Evolutionary conservation across 1,140 invertebrate genomes (phyloP).

Genomic region (Drosophila kepulauana): DNA sequence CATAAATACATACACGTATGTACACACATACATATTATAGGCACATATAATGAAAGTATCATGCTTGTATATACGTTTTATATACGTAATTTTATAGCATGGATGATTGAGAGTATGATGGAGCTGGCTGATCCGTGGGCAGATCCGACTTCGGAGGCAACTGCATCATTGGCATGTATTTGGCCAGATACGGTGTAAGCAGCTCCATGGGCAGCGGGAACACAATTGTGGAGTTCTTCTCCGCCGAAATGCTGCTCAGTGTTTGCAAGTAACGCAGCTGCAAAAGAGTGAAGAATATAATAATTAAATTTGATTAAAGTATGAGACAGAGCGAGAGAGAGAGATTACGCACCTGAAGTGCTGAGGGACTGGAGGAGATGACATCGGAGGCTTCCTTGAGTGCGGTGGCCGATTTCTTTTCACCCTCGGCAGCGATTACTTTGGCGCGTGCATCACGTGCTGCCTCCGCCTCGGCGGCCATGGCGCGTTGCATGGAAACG

Average conservation of each 20-base stretch:
- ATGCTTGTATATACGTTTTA: not conserved
- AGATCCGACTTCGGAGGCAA: conserved; percentile 24
- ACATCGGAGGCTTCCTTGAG: conserved; percentile 96
- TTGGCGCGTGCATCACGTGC: conserved; percentile 90
- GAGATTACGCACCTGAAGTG: conserved; percentile 86
- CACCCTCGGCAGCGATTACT: conserved; percentile 92
- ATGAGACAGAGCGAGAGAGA: no score
- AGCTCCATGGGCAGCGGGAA: conserved; percentile 94
- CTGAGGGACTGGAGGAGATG: conserved; percentile 93
- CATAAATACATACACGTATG: not conserved
- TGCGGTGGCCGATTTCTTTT: conserved; percentile 94
- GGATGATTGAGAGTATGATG: conserved; percentile 14
- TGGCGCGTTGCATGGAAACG: conserved; percentile 92
- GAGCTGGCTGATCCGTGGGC: conserved; percentile 1
- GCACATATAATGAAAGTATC: not conserved
- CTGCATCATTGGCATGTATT: conserved; percentile 59
- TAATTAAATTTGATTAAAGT: not conserved
- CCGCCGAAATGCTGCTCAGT: conserved; percentile 93
- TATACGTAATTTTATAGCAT: conserved; percentile 8
- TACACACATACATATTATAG: not conserved
- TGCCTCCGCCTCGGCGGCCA: conserved; percentile 95
- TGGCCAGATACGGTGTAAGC: conserved; percentile 84
- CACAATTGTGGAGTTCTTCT: conserved; percentile 97
- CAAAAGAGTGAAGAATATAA: not conserved
- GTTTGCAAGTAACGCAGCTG: conserved; percentile 87